Evolutionary conservation across 1,140 invertebrate genomes (phyloP), one percentile per base, ranked within the genome.

Genomic region (Macrotrachela quadricornifera): DNA sequence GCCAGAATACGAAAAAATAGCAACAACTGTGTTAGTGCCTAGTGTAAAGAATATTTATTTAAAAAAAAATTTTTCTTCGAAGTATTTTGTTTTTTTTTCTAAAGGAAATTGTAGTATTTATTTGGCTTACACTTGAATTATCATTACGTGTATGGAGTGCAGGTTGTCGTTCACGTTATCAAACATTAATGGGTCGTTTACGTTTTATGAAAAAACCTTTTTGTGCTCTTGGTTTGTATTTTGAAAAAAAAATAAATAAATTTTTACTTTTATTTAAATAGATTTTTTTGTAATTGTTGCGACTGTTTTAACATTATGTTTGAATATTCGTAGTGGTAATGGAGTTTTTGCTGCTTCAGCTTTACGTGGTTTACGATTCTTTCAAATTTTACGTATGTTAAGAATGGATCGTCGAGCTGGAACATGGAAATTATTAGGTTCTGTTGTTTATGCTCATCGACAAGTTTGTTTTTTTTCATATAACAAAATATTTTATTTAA

Each of bases 321-420:
- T 30, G 8, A 30, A 30, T 30, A 30, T 30, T 30, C 21, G 21
- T 30, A 8, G 21, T 30, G 21, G 21, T 30, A 30, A 30, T 30
- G 21, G 21, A 4, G 21, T 30, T 30, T 87, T 91, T 69, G 85
- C 85, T 42, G 82, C 85, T 38, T 86, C 83, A 17, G 85, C 85
- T 21, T 76, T 92, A 58, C 77, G 86, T 46, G 85, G 85, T 17
- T 77, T 92, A 47, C 77, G 87, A 18, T 92, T 92, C 76, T 91
- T 92, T 75, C 87, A 92, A 74, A 92, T 92, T 62, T 73, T 92
- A 49, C 77, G 87, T 45, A 91, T 92, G 85, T 83, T 91, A 50
- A 78, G 87, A 48, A 88, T 92, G 79, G 86, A 92, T 70, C 74
- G 87, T 39, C 76, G 85, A 47, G 86, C 85, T 39, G 86, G 86